Evolutionary conservation across 2,888 invertebrate species (phyloP), one percentile per base, ranked within the genome.

Genomic region (Diplazon laetatorius): DNA sequence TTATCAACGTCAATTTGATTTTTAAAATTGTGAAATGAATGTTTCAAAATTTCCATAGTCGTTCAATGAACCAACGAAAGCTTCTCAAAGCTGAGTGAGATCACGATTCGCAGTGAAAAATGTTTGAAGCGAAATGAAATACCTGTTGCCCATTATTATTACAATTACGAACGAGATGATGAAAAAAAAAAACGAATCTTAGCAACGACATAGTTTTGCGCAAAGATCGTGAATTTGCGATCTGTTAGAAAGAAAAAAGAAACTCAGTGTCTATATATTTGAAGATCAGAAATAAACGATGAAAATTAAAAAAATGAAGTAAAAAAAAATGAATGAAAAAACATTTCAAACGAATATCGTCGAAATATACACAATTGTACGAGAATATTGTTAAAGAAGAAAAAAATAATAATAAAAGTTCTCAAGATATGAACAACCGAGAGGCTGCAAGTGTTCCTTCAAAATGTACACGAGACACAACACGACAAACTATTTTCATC

Each of bases 221-320:
- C 52, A 52, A 52, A 8, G 30, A 30, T 6, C 25, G 25, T 16
- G 55, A 18, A 25, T 14, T 42, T 42, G 18, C 50, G 25, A 68
- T 35, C 66, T 60, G 62, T 71, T 75, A 75, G 69, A 46, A n/a
- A 60, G n/a, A n/a, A n/a, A n/a, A n/a, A n/a, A n/a, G n/a, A n/a
- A n/a, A 46, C 66, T 78, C 70, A 62, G 70, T 78, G 78, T 78
- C 74, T 78, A 74, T 70, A 65, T n/a, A n/a, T n/a, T n/a, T n/a
- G n/a, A n/a, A n/a, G n/a, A n/a, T 46, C 50, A 55, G 8, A 65
- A 65, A 9, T 48, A 50, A 14, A 59, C 59, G 46, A 46, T 6
- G 30, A 16, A 5, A 46, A 14, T 10, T 35, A 2, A 70, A 18
- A 22, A 66, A 66, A 8, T 8, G 52, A 14, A 25, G 18, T 30